Conservation (phyloP, 2,797 vertebrate genomes). For the Tinamus major region DNA sequence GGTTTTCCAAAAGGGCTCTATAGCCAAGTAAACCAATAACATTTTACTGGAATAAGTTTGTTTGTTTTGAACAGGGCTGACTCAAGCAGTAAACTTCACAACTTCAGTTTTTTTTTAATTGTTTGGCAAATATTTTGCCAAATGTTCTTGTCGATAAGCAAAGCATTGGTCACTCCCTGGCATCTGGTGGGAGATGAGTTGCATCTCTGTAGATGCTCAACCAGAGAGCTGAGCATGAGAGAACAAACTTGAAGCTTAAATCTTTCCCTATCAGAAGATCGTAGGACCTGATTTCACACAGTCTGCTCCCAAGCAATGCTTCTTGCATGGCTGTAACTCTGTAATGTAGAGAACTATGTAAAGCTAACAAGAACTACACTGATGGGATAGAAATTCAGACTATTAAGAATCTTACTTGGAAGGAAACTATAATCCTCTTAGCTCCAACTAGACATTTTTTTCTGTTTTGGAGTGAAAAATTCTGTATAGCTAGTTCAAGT, state of each 20-base stretch:
- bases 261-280: not conserved
- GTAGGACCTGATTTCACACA: not conserved
- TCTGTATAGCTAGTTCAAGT: not conserved
- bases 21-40: slow-evolving; percentile 68
- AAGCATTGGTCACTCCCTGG: rapidly evolving
- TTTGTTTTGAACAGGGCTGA: slow-evolving; percentile 58
- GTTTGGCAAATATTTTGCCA: slow-evolving; percentile 35
- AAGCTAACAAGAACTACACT: not conserved
- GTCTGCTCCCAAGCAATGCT: not conserved
- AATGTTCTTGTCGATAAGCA: slow-evolving; percentile 50
- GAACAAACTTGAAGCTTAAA: not conserved
- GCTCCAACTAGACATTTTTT: not conserved
- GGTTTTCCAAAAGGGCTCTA: not conserved
- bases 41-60: slow-evolving; percentile 58
- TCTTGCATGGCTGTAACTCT: not conserved
- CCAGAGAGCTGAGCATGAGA: not conserved
- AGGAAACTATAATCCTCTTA: not conserved
- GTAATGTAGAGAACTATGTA: not conserved
- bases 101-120: slow-evolving; percentile 55
- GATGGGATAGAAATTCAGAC: not conserved
- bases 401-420: not conserved
- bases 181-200: not conserved
- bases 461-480: not conserved
- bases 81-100: slow-evolving; percentile 63
- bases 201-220: not conserved